phyloP scores from a whole-genome alignment of 2,888 invertebrate species.

The Cryptus armator region DNA sequence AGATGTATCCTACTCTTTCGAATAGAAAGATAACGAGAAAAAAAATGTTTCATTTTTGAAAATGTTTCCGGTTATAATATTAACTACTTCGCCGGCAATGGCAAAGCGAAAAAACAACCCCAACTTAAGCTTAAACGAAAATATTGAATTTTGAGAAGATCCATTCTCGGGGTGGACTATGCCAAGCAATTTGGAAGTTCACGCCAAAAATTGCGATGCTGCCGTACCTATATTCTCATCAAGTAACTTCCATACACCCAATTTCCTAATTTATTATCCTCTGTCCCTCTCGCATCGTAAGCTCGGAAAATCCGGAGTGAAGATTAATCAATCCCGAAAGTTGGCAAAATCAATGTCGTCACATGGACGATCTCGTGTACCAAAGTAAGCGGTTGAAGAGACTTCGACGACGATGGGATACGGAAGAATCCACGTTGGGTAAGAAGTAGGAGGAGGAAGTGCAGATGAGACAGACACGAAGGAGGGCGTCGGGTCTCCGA shows the following conservation, averaged over 20 bases:
- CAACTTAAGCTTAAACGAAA: not conserved
- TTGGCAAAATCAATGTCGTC: constrained; percentile 40
- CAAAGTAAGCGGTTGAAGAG: constrained; percentile 49
- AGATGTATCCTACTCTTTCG: no score
- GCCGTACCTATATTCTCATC: not conserved
- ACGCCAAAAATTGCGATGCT: not conserved
- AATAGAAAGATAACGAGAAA: no score
- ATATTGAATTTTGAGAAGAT: not conserved
- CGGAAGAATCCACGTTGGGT: not conserved
- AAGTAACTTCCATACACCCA: constrained; percentile 5
- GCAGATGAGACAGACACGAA: constrained; percentile 25
- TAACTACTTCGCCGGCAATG: not conserved
- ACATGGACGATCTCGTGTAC: constrained; percentile 20
- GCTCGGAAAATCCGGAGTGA: constrained; percentile 11
- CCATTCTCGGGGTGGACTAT: not conserved
- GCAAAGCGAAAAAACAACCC: no score
- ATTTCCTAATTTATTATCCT: constrained; percentile 50
- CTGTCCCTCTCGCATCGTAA: not conserved
- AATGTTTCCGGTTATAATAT: not conserved
- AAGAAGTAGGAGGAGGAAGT: constrained; percentile 36
- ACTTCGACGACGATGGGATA: constrained; percentile 36
- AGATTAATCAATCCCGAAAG: constrained; percentile 53
- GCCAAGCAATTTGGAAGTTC: not conserved
- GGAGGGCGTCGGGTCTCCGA: constrained; percentile 43
- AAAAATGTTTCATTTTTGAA: not conserved